These are phyloP conservation scores for Acronicta alni DNA, from an alignment of 2,888 invertebrate genomes.

Conservation along the genomic window DNA sequence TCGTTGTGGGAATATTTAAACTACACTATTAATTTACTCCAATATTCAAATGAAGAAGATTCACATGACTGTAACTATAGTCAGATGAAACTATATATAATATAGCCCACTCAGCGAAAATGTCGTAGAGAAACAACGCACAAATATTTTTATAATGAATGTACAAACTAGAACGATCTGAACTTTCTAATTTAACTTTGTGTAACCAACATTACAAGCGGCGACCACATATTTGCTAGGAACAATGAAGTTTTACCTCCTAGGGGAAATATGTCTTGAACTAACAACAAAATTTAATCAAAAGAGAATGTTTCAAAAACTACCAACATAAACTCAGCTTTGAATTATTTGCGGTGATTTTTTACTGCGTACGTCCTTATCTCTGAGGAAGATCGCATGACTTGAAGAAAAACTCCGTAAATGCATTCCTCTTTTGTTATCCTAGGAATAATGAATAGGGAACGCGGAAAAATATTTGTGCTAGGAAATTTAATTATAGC, in stretches of 20 bases:
- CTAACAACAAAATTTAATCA: constrained; percentile 57
- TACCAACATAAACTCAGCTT: constrained; percentile 41
- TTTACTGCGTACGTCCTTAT: constrained; percentile 26
- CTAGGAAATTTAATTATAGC: constrained; percentile 42
- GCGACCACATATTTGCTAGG: constrained; percentile 57
- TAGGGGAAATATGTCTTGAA: constrained; percentile 57
- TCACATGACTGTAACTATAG: background rate
- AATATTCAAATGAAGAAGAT: too few species aligned
- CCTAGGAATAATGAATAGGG: constrained; percentile 23
- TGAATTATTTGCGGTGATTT: constrained; percentile 51
- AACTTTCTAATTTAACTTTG: constrained; percentile 59
- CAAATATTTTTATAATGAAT: constrained; percentile 49
- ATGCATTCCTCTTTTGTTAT: constrained; percentile 40
- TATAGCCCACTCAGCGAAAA: background rate
- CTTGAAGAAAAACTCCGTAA: constrained; percentile 36
- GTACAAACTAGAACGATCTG: constrained; percentile 39
- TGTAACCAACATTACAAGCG: constrained; percentile 54
- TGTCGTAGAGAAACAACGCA: constrained; percentile 12
- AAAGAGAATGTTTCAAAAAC: constrained; percentile 52
- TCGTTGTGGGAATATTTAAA: too few species aligned
- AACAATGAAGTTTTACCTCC: constrained; percentile 54
- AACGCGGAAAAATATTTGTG: constrained; percentile 35
- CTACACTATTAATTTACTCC: too few species aligned
- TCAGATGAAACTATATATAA: background rate
- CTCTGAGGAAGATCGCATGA: constrained; percentile 31